Conservation (phyloP, 2,113 vertebrate genomes). For the Anguilla japonica region DNA sequence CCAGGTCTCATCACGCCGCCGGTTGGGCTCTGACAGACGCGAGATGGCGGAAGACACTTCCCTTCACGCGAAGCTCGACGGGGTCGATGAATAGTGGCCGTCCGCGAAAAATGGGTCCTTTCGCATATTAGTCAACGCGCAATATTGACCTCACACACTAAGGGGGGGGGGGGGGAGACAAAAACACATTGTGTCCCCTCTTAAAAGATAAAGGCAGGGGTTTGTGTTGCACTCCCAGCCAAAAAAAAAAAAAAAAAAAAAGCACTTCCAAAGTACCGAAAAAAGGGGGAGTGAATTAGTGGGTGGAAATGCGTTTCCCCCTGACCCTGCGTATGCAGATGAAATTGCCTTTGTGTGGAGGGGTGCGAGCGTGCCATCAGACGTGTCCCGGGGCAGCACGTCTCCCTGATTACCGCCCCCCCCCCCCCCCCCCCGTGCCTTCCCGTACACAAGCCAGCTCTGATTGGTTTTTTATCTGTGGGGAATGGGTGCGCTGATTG, state of each 20-base stretch:
- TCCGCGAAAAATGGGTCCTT: too few species aligned
- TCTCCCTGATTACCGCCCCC: neutral
- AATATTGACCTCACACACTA: neutral
- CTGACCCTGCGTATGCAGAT: neutral
- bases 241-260: neutral
- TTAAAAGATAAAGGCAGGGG: neutral
- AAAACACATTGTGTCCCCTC: neutral
- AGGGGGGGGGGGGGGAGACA: neutral
- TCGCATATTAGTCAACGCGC: too few species aligned
- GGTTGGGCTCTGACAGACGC: too few species aligned
- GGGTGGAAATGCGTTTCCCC: neutral
- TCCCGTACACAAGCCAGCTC: neutral
- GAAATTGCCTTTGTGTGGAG: neutral
- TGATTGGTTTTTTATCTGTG: slow-evolving; percentile 9
- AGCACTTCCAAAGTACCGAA: neutral
- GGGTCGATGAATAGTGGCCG: too few species aligned
- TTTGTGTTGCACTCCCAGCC: neutral
- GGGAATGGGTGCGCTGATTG: slow-evolving; percentile 2
- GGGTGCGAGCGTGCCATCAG: neutral
- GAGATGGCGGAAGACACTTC: too few species aligned
- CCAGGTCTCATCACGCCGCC: too few species aligned
- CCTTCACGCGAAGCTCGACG: too few species aligned
- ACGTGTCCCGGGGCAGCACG: neutral
- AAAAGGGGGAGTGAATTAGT: neutral
- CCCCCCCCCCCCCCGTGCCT: neutral